Evolutionary conservation across 1,140 invertebrate genomes (phyloP).

Genomic region (Procambarus virginalis): DNA sequence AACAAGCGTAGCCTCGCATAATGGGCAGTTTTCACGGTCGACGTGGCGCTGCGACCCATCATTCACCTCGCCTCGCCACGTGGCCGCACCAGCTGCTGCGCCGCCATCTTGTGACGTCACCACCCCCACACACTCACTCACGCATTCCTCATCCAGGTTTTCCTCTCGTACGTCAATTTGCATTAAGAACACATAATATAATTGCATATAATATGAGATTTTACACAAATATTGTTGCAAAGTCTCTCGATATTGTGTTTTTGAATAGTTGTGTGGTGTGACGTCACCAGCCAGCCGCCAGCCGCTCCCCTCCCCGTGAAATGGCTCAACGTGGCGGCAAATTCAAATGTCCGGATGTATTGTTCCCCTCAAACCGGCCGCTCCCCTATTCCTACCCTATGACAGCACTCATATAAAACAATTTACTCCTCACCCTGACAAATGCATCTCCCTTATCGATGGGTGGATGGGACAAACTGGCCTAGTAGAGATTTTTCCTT

Average conservation of each 20-base stretch:
- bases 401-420: neutral
- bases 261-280: neutral
- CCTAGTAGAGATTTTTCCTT: no score
- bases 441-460: neutral
- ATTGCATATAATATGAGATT: no score
- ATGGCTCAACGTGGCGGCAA: constrained; percentile 52
- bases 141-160: no score
- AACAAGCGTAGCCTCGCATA: constrained; percentile 37
- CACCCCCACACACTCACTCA: neutral
- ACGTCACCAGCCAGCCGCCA: constrained; percentile 1
- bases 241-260: no score
- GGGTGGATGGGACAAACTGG: no score
- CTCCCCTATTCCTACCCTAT: neutral
- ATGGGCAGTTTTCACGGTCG: constrained; percentile 50
- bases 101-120: neutral
- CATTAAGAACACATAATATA: no score
- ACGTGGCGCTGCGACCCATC: neutral
- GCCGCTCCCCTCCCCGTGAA: neutral
- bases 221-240: no score
- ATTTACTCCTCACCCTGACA: neutral
- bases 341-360: constrained; percentile 47
- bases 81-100: constrained; percentile 13
- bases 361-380: constrained; percentile 41
- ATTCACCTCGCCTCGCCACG: constrained; percentile 37
- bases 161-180: no score